Base-by-base conservation (phyloP, 2,888 invertebrate genomes). In the Amiota mariae region DNA sequence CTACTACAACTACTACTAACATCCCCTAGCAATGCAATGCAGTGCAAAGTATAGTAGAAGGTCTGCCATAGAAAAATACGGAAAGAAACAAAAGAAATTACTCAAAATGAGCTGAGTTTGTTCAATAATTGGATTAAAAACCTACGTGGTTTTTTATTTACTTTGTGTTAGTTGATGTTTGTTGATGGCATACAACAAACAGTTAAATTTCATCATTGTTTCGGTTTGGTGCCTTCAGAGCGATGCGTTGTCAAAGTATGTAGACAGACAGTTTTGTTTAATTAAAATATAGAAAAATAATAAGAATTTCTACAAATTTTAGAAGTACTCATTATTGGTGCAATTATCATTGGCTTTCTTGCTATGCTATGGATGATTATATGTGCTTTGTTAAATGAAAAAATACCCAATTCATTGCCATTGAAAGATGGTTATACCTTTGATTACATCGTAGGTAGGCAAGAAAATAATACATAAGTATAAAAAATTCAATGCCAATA, bases 381-480 rank as follows among this genome's bases (percentile, higher is more conserved):
- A 48, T 79, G 81, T 18, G 78, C 80, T 11, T 73, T 87, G 47
- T 74, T 88, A 2, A 80, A 85, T 20, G 82, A 88, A 66, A 75
- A 77, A 24, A 75, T 87, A 36, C 82, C 87, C 1, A 89, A 87
- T 76, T 72, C 81, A 1, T 74, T 88, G 48, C 64, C 13, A 0
- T 77, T 82, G 0, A 59, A 74, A n/a, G 78, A 81, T 15, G 82
- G 77, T n/a, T 83, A 84, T 57, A 74, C 76, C 3, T 89, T 89
- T 68, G 89, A 89, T 76, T 89, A 89, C 78, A 85, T 89, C 59
- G 82, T 89, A 72, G 89, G 89, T 89, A 77, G 80, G 80, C 57
- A 12, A 1, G 36, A 15, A 61, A 24, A 15, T 59, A 49, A n/a
- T 46, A 13, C 1, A n/a, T 48, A n/a, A n/a, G n/a, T 49, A 0